A percentile compares a stretch with the other conserved stretches of the same genome.
These are phyloP conservation scores for Telmatochromis brachygnathus DNA, from an alignment of 2,113 vertebrate genomes.

Conservation along the genomic window DNA sequence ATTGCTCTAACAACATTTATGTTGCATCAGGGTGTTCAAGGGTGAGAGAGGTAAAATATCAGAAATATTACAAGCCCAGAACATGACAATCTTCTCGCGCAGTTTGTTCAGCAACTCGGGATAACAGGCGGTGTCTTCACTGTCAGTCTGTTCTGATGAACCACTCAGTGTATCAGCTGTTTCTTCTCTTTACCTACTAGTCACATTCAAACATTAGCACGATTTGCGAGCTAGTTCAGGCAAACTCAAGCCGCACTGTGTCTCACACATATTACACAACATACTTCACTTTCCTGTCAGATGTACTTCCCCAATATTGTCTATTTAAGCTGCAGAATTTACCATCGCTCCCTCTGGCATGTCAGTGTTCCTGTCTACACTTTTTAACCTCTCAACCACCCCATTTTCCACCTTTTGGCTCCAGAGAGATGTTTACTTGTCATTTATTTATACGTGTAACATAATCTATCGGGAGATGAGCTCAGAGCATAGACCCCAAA, in stretches of 20 bases:
- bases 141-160: not conserved
- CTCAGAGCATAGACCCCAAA: not conserved
- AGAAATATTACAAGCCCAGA: not conserved
- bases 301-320: not conserved
- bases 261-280: not conserved
- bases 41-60: conserved; percentile 1
- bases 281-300: not conserved
- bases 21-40: conserved; percentile 19
- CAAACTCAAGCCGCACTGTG: not conserved
- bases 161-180: not conserved
- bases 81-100: not conserved
- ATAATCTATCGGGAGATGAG: not conserved
- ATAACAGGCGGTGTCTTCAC: not conserved
- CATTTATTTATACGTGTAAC: not conserved
- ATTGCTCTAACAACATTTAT: conserved; percentile 14
- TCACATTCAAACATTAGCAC: not conserved
- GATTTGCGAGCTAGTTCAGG: not conserved
- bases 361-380: not conserved
- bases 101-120: not conserved
- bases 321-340: not conserved
- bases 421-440: not conserved
- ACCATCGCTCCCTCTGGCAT: not conserved
- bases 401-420: not conserved
- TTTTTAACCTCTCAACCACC: not conserved
- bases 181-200: not conserved